Base-by-base conservation (phyloP, 2,888 invertebrate species). In the Nymphalis polychloros region DNA sequence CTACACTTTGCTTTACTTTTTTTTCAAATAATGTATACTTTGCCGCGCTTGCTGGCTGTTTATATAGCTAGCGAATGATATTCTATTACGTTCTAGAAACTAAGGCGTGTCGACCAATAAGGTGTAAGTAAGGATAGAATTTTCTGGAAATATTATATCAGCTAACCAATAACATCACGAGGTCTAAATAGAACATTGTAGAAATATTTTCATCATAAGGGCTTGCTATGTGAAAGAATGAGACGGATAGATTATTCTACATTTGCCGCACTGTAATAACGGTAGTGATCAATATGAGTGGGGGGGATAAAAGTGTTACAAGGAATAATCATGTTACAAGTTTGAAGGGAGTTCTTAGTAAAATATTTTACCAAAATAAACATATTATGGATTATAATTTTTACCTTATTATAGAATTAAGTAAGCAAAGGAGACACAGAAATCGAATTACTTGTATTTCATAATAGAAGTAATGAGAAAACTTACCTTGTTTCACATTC, bases 21-120 rank as follows among this genome's bases (percentile, higher is more conserved):
- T 23, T 82, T 89, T 87, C 82, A 83, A 88, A 88, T 84, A 84
- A 81, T 86, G 84, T 81, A 84, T 86, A 79, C 67, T 55, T 87
- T 87, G 79, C 75, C 88, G 88, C 86, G 82, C 80, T 82, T 67
- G 13, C 60, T n/a, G 41, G 47, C 59, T 46, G 68, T 75, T 84
- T 86, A 80, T 84, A 84, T 71, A 62, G 64, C 63, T 35, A 59
- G 68, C 85, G 81, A 89, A 87, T 89, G 71, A 74, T 68, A 59
- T 69, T 75, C 75, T 67, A 81, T 88, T 87, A 85, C 13, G 57
- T 76, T 87, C 87, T 83, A 69, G 88, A 84, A 81, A 16, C 6
- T 31, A 27, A 49, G 60, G 77, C 66, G 75, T 70, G 55, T 20
- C 69, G 41, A 53, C 88, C 88, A 88, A 88, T 88, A 72, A 76